A percentile compares a stretch with the other conserved stretches of the same genome.
Conservation (phyloP, 2,888 invertebrate species). For the Lymantria dispar region DNA sequence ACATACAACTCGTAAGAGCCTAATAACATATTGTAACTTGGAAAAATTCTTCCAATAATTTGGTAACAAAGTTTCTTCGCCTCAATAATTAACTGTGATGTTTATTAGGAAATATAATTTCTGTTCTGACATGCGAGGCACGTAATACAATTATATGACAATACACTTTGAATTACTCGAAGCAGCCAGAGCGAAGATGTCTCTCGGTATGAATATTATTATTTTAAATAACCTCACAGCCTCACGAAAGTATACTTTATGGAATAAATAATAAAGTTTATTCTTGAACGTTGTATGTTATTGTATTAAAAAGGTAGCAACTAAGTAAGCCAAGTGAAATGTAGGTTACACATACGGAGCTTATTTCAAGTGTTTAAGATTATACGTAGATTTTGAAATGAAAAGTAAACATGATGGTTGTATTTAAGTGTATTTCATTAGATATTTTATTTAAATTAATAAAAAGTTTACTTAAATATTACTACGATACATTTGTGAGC, state of each 20-base stretch:
- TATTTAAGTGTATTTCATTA: too few species aligned
- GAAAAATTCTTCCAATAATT: too few species aligned
- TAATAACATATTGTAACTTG: background rate
- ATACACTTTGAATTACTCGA: slow-evolving; percentile 55
- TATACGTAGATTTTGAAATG: background rate
- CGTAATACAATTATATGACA: slow-evolving; percentile 64
- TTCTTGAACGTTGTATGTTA: background rate
- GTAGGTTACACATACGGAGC: slow-evolving; percentile 25
- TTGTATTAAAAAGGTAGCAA: slow-evolving; percentile 1
- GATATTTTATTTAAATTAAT: too few species aligned
- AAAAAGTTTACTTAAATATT: too few species aligned
- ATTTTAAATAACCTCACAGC: slow-evolving; percentile 14
- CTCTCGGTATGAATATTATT: slow-evolving; percentile 56
- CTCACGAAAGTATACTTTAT: slow-evolving; percentile 1
- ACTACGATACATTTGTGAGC: too few species aligned
- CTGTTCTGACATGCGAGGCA: slow-evolving; percentile 43
- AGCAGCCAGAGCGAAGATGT: slow-evolving; percentile 47
- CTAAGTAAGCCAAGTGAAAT: slow-evolving; percentile 1
- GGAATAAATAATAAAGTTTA: background rate
- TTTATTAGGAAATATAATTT: slow-evolving; percentile 56
- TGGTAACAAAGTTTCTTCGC: background rate
- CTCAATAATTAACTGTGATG: slow-evolving; percentile 38
- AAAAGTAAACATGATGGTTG: background rate
- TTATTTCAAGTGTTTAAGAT: slow-evolving; percentile 22
- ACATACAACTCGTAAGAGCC: too few species aligned